Percentiles rank a stretch among this genome's conserved stretches.
phyloP scores from a whole-genome alignment of 2,888 invertebrate species.

The Criorhina ranunculi region DNA sequence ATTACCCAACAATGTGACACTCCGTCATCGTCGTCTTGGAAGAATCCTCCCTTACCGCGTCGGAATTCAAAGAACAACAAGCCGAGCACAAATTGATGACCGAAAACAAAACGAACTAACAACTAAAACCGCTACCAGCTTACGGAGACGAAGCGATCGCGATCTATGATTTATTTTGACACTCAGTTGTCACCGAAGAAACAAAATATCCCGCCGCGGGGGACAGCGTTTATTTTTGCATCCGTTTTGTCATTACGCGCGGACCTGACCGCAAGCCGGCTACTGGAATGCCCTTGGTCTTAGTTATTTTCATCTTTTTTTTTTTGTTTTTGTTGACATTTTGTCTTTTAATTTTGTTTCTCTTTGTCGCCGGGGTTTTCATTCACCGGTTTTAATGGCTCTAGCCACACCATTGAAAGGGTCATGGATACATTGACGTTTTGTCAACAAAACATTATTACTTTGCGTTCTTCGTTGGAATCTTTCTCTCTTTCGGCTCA shows the following conservation, averaged over 20 bases:
- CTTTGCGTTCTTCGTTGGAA: constrained; percentile 38
- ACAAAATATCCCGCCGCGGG: constrained; percentile 30
- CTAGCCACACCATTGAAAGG: constrained; percentile 23
- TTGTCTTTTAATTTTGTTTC: constrained; percentile 19
- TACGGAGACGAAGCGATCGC: constrained; percentile 34
- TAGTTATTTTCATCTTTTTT: constrained; percentile 24
- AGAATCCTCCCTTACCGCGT: constrained; percentile 1
- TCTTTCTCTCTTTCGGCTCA: constrained; percentile 18
- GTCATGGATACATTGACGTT: constrained; percentile 46
- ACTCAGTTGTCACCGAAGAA: constrained; percentile 38
- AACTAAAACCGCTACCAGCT: constrained; percentile 63
- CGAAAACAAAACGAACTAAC: constrained; percentile 24
- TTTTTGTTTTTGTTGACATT: constrained; percentile 56
- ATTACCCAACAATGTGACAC: constrained; percentile 53
- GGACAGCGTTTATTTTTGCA: constrained; percentile 54
- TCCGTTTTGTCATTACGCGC: constrained; percentile 49
- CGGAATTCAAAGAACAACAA: not conserved
- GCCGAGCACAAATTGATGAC: constrained; percentile 2
- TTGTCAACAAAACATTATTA: constrained; percentile 70
- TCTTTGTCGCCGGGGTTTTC: constrained; percentile 28
- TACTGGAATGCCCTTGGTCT: constrained; percentile 66
- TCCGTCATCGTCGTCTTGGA: constrained; percentile 25
- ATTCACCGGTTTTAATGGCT: constrained; percentile 67
- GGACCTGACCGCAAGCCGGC: constrained; percentile 42
- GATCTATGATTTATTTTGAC: constrained; percentile 67